Percentiles rank a stretch among this genome's conserved stretches.
Conservation (phyloP, 2,113 vertebrate genomes). For the Pelobates fuscus region DNA sequence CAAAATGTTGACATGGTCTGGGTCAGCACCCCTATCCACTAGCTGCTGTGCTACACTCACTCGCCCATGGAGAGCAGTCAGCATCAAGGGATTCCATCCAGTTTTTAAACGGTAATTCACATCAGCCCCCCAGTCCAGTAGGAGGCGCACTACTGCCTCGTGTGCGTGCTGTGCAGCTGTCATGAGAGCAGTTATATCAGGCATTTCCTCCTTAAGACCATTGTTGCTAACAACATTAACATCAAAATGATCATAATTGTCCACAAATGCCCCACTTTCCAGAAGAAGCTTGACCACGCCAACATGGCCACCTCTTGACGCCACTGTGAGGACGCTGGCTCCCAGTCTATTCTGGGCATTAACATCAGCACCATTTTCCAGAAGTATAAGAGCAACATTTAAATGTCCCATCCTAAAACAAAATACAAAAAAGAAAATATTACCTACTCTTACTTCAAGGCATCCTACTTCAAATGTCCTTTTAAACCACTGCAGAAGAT, state of each 20-base stretch:
- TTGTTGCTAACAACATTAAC: slow-evolving; percentile 65
- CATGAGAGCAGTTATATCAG: slow-evolving; percentile 86
- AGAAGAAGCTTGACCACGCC: slow-evolving; percentile 86
- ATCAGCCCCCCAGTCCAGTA: slow-evolving; percentile 91
- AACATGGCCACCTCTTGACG: slow-evolving; percentile 84
- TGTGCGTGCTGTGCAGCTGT: slow-evolving; percentile 87
- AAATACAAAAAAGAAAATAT: slow-evolving; percentile 1
- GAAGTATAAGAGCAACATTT: slow-evolving; percentile 82
- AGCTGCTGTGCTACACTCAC: slow-evolving; percentile 85
- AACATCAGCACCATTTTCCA: slow-evolving; percentile 92
- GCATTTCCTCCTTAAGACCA: slow-evolving; percentile 71
- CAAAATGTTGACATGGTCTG: slow-evolving; percentile 83
- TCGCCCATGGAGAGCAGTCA: slow-evolving; percentile 81
- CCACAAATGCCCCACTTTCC: slow-evolving; percentile 84
- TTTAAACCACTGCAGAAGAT: no score
- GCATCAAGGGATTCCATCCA: slow-evolving; percentile 92
- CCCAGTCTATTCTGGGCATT: slow-evolving; percentile 90
- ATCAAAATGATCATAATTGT: slow-evolving; percentile 77
- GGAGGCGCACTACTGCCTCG: slow-evolving; percentile 76
- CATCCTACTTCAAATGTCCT: no score
- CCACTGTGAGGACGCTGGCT: slow-evolving; percentile 89
- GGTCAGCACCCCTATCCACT: slow-evolving; percentile 86
- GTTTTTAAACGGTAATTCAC: slow-evolving; percentile 77
- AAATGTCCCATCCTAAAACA: slow-evolving; percentile 84
- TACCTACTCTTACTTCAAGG: neutral